These are phyloP conservation scores for Bombus consobrinus DNA, from an alignment of 1,140 invertebrate genomes.

Conservation along the genomic window DNA sequence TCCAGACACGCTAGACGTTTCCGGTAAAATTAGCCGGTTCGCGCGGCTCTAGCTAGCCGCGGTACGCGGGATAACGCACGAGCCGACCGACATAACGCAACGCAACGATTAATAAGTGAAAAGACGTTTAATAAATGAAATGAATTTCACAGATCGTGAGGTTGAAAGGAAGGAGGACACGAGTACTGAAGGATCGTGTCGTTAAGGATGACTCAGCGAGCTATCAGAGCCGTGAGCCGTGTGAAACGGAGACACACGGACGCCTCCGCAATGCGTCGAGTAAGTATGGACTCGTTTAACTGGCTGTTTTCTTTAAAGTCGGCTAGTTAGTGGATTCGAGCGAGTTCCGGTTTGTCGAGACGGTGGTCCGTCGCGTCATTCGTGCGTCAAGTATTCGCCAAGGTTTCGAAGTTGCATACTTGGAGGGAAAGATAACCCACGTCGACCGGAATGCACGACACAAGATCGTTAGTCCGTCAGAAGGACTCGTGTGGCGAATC, in stretches of 20 bases:
- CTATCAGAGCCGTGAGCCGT: too few relatives aligned
- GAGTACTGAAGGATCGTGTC: neutral
- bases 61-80: neutral
- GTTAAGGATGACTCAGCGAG: neutral
- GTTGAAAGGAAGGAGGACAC: neutral
- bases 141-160: neutral
- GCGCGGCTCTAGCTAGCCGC: conserved; percentile 19
- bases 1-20: conserved; percentile 57
- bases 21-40: conserved; percentile 59
- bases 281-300: neutral
- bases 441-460: neutral
- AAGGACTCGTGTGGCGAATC: neutral
- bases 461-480: neutral
- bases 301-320: conserved; percentile 15
- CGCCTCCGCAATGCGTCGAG: conserved; percentile 18
- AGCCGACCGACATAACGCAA: neutral
- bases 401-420: neutral
- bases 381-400: neutral
- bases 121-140: neutral
- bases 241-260: neutral
- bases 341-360: conserved; percentile 32
- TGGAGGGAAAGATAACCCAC: neutral
- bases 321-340: conserved; percentile 9
- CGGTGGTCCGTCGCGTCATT: neutral
- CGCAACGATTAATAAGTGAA: neutral